Percentiles rank a stretch among this genome's conserved stretches.
Evolutionary conservation across 1,140 invertebrate species (phyloP).

Genomic region (Drosophila gunungcola): DNA sequence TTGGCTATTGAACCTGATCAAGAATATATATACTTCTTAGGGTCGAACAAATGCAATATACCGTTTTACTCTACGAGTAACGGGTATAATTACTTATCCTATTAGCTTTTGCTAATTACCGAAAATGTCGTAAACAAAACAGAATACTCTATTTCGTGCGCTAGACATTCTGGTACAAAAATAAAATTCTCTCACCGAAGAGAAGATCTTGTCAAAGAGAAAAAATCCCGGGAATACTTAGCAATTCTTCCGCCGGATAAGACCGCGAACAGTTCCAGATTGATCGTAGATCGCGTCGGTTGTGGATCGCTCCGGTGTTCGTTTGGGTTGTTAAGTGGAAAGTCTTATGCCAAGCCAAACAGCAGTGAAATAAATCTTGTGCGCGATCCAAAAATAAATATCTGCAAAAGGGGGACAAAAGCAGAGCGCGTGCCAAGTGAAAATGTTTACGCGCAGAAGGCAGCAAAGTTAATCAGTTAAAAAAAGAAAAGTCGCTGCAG

Average conservation of each 20-base stretch:
- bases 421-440: conserved; percentile 65
- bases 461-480: conserved; percentile 39
- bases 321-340: conserved; percentile 9
- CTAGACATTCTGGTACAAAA: conserved; percentile 10
- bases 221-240: conserved; percentile 1
- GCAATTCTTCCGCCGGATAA: conserved; percentile 27
- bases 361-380: conserved; percentile 70
- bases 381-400: conserved; percentile 63
- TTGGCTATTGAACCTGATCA: too few relatives aligned
- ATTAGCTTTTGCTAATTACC: not conserved
- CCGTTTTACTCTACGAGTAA: too few relatives aligned
- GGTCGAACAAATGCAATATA: too few relatives aligned
- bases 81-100: not conserved
- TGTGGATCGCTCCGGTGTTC: conserved; percentile 32
- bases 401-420: conserved; percentile 54
- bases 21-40: too few relatives aligned
- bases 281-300: conserved; percentile 65
- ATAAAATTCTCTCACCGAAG: conserved; percentile 9
- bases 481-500: conserved; percentile 18
- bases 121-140: not conserved
- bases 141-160: not conserved
- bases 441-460: conserved; percentile 35
- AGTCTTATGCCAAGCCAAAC: conserved; percentile 37
- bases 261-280: conserved; percentile 60
- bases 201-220: conserved; percentile 27